Conservation (phyloP, 2,113 vertebrate genomes). For the Sterna hirundo region DNA sequence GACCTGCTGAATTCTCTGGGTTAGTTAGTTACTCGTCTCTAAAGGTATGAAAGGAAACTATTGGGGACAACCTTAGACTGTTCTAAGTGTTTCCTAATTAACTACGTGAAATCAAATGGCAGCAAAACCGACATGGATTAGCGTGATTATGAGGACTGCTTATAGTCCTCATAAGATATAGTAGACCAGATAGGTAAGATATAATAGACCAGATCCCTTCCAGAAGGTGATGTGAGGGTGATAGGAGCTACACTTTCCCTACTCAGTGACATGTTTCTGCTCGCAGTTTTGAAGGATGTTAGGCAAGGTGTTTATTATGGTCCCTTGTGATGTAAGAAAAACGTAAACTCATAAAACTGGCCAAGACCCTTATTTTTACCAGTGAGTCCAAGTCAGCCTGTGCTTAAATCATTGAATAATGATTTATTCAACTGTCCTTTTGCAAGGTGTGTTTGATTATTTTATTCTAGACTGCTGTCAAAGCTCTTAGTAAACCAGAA, state of each 20-base stretch:
- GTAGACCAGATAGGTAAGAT: too few relatives aligned
- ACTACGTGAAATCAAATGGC: neutral
- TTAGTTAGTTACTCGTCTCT: neutral
- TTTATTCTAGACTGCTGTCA: neutral
- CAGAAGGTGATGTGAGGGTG: neutral
- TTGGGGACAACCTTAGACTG: neutral
- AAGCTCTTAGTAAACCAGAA: neutral
- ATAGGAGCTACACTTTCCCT: fast-evolving
- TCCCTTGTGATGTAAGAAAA: neutral
- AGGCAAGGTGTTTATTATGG: neutral
- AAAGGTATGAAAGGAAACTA: neutral
- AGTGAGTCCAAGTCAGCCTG: neutral
- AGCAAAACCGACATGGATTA: neutral
- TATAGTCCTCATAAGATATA: too few relatives aligned
- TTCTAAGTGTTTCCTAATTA: neutral
- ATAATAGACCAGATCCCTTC: neutral
- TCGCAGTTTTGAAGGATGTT: neutral
- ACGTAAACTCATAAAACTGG: neutral
- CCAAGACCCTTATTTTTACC: neutral
- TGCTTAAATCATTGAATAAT: neutral
- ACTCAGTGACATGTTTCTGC: neutral
- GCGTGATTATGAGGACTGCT: neutral
- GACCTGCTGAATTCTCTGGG: neutral
- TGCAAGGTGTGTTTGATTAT: neutral
- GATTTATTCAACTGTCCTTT: neutral